These are phyloP conservation scores for Cygnus buccinator DNA, from an alignment of 2,113 vertebrate species.

Conservation along the genomic window DNA sequence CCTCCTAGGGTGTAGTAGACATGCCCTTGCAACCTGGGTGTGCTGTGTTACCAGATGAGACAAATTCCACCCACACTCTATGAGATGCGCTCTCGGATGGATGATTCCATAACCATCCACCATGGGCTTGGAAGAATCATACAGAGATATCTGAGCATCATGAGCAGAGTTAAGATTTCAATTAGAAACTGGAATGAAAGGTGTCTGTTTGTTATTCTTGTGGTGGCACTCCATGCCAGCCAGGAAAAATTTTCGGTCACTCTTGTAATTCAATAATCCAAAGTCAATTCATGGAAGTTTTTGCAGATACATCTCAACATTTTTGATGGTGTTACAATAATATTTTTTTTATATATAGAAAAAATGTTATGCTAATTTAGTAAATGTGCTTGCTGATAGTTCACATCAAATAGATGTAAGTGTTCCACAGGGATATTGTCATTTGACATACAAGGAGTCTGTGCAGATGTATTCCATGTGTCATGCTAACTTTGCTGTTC, in stretches of 20 bases:
- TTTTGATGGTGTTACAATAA: background rate
- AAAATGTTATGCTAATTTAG: background rate
- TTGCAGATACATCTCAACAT: background rate
- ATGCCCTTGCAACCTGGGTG: background rate
- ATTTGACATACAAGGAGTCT: background rate
- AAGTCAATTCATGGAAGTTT: background rate
- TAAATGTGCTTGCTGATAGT: background rate
- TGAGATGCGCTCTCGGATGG: background rate
- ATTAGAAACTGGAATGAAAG: background rate
- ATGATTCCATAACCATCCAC: background rate
- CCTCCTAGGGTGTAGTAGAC: background rate
- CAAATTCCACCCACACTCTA: background rate
- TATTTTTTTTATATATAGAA: background rate
- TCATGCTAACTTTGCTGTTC: background rate
- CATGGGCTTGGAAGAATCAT: background rate
- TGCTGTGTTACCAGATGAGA: background rate
- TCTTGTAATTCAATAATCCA: background rate
- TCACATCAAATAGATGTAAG: accelerated
- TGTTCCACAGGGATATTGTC: background rate
- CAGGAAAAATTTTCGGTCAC: background rate
- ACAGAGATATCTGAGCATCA: background rate
- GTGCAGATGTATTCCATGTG: background rate
- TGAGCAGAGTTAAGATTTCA: background rate
- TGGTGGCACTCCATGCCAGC: background rate
- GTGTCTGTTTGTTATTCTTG: background rate